A percentile compares a stretch with the other conserved stretches of the same genome.
Evolutionary conservation across 2,797 vertebrate genomes (phyloP).

Genomic region (Lateolabrax maculatus): DNA sequence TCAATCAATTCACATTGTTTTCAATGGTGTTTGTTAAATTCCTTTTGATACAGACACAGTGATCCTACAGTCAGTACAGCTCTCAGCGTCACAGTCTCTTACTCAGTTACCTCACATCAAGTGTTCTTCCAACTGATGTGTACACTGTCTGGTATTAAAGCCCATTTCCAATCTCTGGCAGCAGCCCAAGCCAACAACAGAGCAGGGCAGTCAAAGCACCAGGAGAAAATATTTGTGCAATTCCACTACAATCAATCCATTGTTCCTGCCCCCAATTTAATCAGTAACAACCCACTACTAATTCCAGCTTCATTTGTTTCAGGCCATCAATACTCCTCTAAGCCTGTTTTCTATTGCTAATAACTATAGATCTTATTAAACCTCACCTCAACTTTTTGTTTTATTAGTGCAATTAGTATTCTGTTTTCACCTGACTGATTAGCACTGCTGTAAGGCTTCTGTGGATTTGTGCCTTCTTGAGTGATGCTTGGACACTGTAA

Average conservation of each 20-base stretch:
- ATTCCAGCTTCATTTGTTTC: constrained; percentile 63
- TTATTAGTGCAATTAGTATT: neutral
- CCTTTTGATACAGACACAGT: neutral
- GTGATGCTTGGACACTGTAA: neutral
- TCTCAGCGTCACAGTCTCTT: neutral
- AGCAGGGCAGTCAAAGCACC: constrained; percentile 70
- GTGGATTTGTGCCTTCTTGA: neutral
- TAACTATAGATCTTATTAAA: constrained; percentile 26
- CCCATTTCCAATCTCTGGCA: constrained; percentile 77
- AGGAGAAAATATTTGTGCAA: constrained; percentile 62
- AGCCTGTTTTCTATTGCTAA: constrained; percentile 47
- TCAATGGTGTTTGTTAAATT: neutral
- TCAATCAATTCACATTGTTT: neutral
- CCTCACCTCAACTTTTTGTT: neutral
- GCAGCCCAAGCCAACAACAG: constrained; percentile 73
- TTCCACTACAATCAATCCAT: constrained; percentile 49
- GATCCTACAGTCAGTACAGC: neutral
- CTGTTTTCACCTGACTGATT: neutral
- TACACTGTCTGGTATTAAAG: constrained; percentile 69
- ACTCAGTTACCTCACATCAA: neutral
- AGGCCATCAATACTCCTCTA: constrained; percentile 39
- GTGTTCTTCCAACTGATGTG: constrained; percentile 20
- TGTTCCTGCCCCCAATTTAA: constrained; percentile 41
- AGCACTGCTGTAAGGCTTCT: neutral
- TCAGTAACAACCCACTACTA: constrained; percentile 45